These are phyloP conservation scores for Drosophila affinis DNA, from an alignment of 2,888 invertebrate genomes.

Conservation along the genomic window DNA sequence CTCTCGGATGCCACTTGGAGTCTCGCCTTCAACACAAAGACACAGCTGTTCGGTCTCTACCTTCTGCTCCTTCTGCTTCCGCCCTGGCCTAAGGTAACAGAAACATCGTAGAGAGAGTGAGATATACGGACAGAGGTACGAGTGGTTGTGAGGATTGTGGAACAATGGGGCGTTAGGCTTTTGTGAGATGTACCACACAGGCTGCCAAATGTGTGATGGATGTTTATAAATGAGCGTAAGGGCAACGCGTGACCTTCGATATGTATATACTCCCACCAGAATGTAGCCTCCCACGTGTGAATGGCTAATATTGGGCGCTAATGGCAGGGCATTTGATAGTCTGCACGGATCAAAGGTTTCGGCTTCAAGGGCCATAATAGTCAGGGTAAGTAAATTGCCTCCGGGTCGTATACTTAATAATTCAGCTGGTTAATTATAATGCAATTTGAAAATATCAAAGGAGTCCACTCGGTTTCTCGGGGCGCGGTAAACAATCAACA, in stretches of 20 bases:
- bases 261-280: constrained; percentile 21
- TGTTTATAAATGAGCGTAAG: constrained; percentile 68
- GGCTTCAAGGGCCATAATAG: neutral
- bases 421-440: constrained; percentile 49
- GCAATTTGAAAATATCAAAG: constrained; percentile 48
- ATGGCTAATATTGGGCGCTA: constrained; percentile 1
- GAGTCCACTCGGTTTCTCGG: neutral
- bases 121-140: neutral
- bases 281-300: neutral
- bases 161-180: constrained; percentile 59
- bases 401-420: constrained; percentile 36
- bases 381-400: neutral
- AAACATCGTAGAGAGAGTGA: constrained; percentile 24
- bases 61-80: neutral
- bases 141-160: neutral
- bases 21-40: constrained; percentile 25
- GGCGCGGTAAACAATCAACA: constrained; percentile 5
- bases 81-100: constrained; percentile 56
- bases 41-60: constrained; percentile 24
- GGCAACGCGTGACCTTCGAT: constrained; percentile 65
- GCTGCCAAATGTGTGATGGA: constrained; percentile 74
- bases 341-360: constrained; percentile 9
- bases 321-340: neutral
- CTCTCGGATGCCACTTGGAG: constrained; percentile 44
- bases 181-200: constrained; percentile 51